A percentile compares a stretch with the other conserved stretches of the same genome.
Conservation (phyloP, 2,797 vertebrate genomes). For the Morus bassanus region DNA sequence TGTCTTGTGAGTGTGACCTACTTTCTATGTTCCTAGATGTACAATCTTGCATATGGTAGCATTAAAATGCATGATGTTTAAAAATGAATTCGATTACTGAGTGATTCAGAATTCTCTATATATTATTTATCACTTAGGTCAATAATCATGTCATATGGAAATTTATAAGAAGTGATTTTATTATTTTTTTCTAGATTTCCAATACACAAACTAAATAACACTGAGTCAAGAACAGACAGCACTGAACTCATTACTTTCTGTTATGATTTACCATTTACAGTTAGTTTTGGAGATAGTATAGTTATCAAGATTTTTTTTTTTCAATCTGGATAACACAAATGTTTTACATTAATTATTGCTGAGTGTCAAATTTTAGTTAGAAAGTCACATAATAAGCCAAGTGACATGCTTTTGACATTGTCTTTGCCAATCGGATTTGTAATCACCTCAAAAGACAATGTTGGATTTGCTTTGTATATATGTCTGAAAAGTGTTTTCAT, state of each 20-base stretch:
- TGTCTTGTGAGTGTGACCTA: background rate
- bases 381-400: background rate
- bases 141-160: background rate
- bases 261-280: background rate
- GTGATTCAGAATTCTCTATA: background rate
- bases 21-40: background rate
- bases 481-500: background rate
- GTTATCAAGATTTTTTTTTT: background rate
- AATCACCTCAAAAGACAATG: background rate
- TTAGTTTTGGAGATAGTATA: background rate
- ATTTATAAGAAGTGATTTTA: background rate
- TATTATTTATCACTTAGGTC: slow-evolving; percentile 17
- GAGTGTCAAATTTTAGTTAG: background rate
- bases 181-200: background rate
- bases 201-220: background rate
- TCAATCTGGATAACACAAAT: background rate
- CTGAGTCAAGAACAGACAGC: background rate
- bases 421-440: background rate
- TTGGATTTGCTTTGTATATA: background rate
- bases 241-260: background rate
- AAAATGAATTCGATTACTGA: slow-evolving; percentile 21
- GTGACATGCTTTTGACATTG: background rate
- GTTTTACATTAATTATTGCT: background rate
- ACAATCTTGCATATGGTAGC: background rate
- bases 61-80: slow-evolving; percentile 46